Conservation (phyloP, 37 sponge, comb jelly and placozoan species). For the Aphrocallistes beatrix region DNA sequence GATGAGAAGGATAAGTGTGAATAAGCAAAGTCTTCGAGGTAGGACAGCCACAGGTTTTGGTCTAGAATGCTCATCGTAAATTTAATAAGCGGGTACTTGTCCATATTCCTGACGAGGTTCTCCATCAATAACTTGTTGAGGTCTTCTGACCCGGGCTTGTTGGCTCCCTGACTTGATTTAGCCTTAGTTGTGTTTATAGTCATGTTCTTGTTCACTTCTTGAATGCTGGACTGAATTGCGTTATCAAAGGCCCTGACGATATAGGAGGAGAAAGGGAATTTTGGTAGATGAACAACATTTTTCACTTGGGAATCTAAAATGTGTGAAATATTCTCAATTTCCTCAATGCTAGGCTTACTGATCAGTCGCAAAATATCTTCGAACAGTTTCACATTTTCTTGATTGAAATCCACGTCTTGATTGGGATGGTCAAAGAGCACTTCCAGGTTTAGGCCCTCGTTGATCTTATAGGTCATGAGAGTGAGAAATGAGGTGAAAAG, state of each 20-base stretch:
- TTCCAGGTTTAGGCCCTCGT: slow-evolving; percentile 48
- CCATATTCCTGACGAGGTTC: not conserved
- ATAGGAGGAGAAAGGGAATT: slow-evolving; percentile 17
- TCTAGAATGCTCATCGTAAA: not conserved
- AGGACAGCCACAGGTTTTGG: not conserved
- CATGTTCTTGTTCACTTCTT: slow-evolving; percentile 2
- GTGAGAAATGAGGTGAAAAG: slow-evolving; percentile 54
- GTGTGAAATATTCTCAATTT: slow-evolving; percentile 21
- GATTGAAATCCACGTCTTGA: not conserved
- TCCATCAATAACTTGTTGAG: not conserved
- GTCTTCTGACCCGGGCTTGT: not conserved
- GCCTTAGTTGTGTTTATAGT: not conserved
- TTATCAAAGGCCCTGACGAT: not conserved
- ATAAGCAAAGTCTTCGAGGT: not conserved
- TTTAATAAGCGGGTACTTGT: not conserved
- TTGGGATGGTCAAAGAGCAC: slow-evolving; percentile 1
- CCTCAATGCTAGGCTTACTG: slow-evolving; percentile 34
- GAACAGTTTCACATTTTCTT: slow-evolving; percentile 32
- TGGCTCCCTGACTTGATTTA: not conserved
- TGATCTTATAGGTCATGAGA: slow-evolving; percentile 53
- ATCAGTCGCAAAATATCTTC: slow-evolving; percentile 31
- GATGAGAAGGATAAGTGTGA: not conserved
- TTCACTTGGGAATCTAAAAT: slow-evolving; percentile 20
- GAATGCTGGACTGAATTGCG: not conserved
- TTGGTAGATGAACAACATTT: not conserved